phyloP scores from a whole-genome alignment of 2,888 invertebrate genomes.

The Mythimna impura region DNA sequence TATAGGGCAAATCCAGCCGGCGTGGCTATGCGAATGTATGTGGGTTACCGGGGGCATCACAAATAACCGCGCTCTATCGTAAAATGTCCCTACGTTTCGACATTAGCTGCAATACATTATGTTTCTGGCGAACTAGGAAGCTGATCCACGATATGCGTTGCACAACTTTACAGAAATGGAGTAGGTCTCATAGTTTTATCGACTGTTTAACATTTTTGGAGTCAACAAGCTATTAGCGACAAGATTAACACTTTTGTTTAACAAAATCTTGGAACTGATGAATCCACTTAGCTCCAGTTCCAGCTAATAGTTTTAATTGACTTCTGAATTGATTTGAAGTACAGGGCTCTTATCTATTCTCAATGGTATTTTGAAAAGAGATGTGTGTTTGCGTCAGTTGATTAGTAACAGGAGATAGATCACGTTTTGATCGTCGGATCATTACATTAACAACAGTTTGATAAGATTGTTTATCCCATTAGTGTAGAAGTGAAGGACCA shows the following conservation, averaged over 20 bases:
- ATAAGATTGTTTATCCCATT: conserved; percentile 48
- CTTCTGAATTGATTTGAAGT: background rate
- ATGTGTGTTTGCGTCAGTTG: conserved; percentile 32
- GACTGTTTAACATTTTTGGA: conserved; percentile 13
- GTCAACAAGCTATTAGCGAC: conserved; percentile 10
- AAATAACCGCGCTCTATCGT: conserved; percentile 77
- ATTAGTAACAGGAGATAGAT: conserved; percentile 56
- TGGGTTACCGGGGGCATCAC: conserved; percentile 81
- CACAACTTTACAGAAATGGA: conserved; percentile 43
- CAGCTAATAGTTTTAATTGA: background rate
- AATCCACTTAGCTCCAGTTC: conserved; percentile 1
- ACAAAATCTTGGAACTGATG: background rate
- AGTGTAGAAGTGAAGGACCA: conserved; percentile 27
- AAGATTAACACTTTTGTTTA: conserved; percentile 12
- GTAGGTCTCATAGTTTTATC: conserved; percentile 29
- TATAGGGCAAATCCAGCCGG: conserved; percentile 82
- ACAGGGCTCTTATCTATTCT: background rate
- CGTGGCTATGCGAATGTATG: conserved; percentile 82
- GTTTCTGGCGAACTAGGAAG: conserved; percentile 57
- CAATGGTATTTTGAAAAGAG: conserved; percentile 5
- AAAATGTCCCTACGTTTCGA: conserved; percentile 79
- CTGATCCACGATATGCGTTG: conserved; percentile 50
- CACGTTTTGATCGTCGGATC: conserved; percentile 48
- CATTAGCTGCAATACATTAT: conserved; percentile 69
- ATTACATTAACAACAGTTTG: conserved; percentile 41